A percentile compares a stretch with the other conserved stretches of the same genome.
These are phyloP conservation scores for Triplophysa tibetana DNA, from an alignment of 2,113 vertebrate genomes.

Conservation along the genomic window DNA sequence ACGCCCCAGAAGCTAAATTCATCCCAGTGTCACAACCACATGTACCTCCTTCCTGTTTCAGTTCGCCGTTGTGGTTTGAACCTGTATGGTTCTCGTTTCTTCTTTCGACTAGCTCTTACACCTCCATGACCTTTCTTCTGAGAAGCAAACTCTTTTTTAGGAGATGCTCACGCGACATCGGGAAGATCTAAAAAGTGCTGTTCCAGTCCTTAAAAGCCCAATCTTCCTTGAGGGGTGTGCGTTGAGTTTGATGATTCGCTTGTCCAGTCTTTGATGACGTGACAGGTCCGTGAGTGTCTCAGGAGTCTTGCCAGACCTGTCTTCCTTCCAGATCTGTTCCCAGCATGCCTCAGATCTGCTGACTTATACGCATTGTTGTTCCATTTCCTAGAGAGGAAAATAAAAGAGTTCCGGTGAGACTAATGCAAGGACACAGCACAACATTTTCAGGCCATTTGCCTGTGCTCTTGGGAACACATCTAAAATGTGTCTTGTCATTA, in stretches of 20 bases:
- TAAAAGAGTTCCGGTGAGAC: constrained; percentile 35
- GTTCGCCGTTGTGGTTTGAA: background rate
- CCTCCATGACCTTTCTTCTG: constrained; percentile 33
- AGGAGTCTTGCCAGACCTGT: constrained; percentile 40
- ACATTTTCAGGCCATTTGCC: constrained; percentile 15
- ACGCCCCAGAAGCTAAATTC: background rate
- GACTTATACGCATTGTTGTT: constrained; percentile 26
- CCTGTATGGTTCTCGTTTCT: background rate
- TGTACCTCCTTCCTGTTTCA: constrained; percentile 10
- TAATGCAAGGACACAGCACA: constrained; percentile 22
- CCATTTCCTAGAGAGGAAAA: constrained; percentile 44
- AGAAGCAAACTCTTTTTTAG: constrained; percentile 56
- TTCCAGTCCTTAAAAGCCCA: constrained; percentile 51
- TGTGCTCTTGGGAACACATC: background rate
- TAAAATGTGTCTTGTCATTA: constrained; percentile 9
- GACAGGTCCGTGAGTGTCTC: constrained; percentile 29
- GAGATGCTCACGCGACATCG: constrained; percentile 32
- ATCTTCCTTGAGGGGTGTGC: constrained; percentile 62
- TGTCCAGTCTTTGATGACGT: constrained; percentile 41
- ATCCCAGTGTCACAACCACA: background rate
- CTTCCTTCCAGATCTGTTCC: constrained; percentile 11
- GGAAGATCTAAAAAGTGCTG: constrained; percentile 52
- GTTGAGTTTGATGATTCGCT: constrained; percentile 60
- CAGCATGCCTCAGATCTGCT: constrained; percentile 7
- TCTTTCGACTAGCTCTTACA: background rate